These are phyloP conservation scores for Phortica magna DNA, from an alignment of 2,888 invertebrate genomes.

Conservation along the genomic window DNA sequence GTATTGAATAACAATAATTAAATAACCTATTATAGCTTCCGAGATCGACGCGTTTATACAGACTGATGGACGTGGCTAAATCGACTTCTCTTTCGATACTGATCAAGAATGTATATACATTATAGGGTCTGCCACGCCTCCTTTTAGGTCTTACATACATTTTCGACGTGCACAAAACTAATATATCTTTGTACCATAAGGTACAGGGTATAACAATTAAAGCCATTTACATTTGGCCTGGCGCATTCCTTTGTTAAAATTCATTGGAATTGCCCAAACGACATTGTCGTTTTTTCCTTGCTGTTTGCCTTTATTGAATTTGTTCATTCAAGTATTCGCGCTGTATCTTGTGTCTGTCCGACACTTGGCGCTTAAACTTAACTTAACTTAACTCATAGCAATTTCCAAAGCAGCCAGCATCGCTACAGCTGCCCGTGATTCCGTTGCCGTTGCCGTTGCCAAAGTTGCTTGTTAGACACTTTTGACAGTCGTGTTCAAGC, in stretches of 20 bases:
- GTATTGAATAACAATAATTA: no score
- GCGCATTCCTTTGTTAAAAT: background rate
- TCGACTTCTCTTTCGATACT: no score
- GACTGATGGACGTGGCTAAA: no score
- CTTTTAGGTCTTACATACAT: no score
- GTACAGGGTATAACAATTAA: background rate
- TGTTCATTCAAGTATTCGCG: background rate
- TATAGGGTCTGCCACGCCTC: no score
- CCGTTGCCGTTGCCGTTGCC: constrained; percentile 46
- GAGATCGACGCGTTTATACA: no score
- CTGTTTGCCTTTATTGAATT: background rate
- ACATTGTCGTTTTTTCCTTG: background rate
- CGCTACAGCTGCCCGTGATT: background rate
- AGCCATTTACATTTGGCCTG: background rate
- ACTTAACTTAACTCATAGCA: background rate
- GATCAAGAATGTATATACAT: no score
- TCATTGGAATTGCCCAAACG: background rate
- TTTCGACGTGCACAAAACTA: no score
- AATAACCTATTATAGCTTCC: no score
- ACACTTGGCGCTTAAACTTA: constrained; percentile 18
- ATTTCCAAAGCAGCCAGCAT: background rate
- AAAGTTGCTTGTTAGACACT: background rate
- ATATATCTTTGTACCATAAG: no score
- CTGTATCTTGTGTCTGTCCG: background rate
- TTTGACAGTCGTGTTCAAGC: constrained; percentile 9